Base-by-base conservation (phyloP, 2,797 vertebrate genomes). In the Halcyon smyrnensis region DNA sequence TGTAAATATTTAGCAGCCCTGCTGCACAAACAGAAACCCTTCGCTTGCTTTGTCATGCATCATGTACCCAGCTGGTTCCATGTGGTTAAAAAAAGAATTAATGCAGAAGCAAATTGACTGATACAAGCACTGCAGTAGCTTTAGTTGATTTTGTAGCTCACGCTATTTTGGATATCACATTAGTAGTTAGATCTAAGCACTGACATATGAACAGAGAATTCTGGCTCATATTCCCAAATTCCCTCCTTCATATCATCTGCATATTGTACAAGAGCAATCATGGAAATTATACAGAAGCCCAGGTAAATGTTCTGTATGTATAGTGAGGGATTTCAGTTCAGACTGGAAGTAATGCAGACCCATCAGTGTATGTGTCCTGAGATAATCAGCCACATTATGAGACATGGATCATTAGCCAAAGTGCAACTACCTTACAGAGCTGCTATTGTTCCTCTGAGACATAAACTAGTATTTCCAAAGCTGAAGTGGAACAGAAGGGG, bases 1-100 rank as follows among this genome's bases (percentile, higher is more conserved):
- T 51, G 56, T 85, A 91, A 91, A 87, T 89, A 92, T 93, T 91
- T 77, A 89, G 36, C 64, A 89, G 60, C 15, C 28, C 9, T 83
- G 27, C 67, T 80, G 51, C 64, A 79, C 68, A 95, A 95, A 85
- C n/a, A 87, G 69, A 92, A 91, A 85, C 46, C 17, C 12, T 81
- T 83, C 17, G 19, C 57, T 85, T 85, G 25, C 39, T 95, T 77
- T 86, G 32, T 57, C 39, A 64, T 36, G n/a, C 43, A 54, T 41
- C 64, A 9, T 20, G 24, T 45, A 60, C 20, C n/a, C 84, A 89
- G 78, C 24, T 57, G 68, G 24, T 85, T 85, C 68, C 14, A 15
- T 32, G 15, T 71, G 45, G 64, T 74, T 71, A 90, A 70, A 83
- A 64, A 80, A 77, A 74, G 51, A 89, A 84, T 51, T 84, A 80